Base-by-base conservation (phyloP, 2,888 invertebrate genomes). In the Cremastobaeus sp. region DNA sequence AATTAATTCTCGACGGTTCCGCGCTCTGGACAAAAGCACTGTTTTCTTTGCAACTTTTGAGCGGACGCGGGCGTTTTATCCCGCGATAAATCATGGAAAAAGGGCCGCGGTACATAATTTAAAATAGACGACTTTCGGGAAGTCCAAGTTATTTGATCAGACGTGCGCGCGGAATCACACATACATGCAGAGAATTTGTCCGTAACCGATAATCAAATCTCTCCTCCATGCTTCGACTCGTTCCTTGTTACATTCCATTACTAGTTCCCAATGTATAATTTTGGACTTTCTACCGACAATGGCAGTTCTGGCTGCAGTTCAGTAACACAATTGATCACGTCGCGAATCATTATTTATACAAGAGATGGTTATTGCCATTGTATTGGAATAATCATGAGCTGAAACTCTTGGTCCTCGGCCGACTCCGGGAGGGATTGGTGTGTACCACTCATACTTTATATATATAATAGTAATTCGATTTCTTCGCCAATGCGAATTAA, bases 201-300 rank as follows among this genome's bases (percentile, higher is more conserved):
- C 65, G 62, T 68, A 65, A 65, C 65, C 64, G 55, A 70, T 74
- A 75, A 68, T 72, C 74, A 71, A 76, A 75, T 78, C 71, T 70
- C 64, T 74, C 66, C 62, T 73, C 65, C 76, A 71, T 66, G 78
- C 74, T 74, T 75, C 76, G 55, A 77, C 76, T 77, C 68, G 76
- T 80, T 76, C 71, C 65, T 54, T 52, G 68, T 78, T 74, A 78
- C 79, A 78, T 77, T 78, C 78, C 77, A 76, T 80, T 78, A 77
- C 81, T 82, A 83, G 79, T 83, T 84, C 82, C 82, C 81, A 81
- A 84, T 84, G 83, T 84, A 83, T 84, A 84, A 83, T 84, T 84
- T 82, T 81, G 78, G 82, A 84, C 82, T 84, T 84, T 82, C 81
- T 72, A 74, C 78, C 82, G 79, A 84, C 83, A 83, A 83, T 83